phyloP scores from a whole-genome alignment of 1,140 invertebrate species.

The Palaemon carinicauda region DNA sequence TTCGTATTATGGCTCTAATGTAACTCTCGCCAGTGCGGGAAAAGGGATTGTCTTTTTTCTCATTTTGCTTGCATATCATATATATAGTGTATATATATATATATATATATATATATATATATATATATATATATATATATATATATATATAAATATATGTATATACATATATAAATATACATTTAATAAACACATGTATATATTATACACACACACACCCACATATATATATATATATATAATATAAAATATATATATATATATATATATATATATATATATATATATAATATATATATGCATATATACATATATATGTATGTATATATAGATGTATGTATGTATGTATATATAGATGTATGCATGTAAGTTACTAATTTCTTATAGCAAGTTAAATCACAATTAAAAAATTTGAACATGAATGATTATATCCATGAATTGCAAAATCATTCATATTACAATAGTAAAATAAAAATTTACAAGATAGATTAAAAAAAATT shows the following conservation, averaged over 20 bases:
- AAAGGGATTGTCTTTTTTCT: neutral
- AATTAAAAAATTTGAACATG: too few species aligned
- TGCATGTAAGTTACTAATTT: neutral
- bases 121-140: conserved; percentile 3
- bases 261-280: conserved; percentile 2
- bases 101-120: conserved; percentile 16
- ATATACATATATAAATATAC: too few species aligned
- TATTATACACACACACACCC: neutral
- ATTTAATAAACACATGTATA: neutral
- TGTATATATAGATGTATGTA: neutral
- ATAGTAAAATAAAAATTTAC: too few species aligned
- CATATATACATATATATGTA: conserved; percentile 5
- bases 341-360: neutral
- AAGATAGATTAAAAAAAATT: too few species aligned
- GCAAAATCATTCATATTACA: too few species aligned
- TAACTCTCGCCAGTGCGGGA: too few species aligned
- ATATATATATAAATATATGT: too few species aligned
- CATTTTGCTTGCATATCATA: too few species aligned
- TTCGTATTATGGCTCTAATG: too few species aligned
- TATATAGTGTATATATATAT: too few species aligned
- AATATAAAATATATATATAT: neutral
- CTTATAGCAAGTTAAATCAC: too few species aligned
- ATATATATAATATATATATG: neutral
- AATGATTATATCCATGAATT: too few species aligned
- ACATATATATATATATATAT: neutral